Percentiles rank a stretch among this genome's conserved stretches.
Conservation (phyloP, 2,888 invertebrate genomes). For the Pristionchus fissidentatus region DNA sequence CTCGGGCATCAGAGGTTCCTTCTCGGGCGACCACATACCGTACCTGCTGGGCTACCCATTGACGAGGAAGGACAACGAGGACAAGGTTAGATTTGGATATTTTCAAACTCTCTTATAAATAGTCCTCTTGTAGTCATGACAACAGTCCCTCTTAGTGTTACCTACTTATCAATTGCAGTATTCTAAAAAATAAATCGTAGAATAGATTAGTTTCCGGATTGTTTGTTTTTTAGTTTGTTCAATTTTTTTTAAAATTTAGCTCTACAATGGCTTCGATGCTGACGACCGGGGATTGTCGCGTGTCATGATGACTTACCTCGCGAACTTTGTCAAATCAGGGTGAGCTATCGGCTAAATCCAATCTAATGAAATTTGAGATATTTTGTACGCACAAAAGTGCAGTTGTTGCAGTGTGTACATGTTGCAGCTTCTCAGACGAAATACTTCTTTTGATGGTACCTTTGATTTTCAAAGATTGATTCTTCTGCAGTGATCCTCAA, state of each 20-base stretch:
- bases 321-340: slow-evolving; percentile 75
- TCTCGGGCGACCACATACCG: slow-evolving; percentile 73
- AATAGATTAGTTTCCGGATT: slow-evolving; percentile 7
- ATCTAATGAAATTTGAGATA: too few relatives aligned
- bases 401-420: too few relatives aligned
- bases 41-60: slow-evolving; percentile 75
- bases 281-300: slow-evolving; percentile 71
- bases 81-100: slow-evolving; percentile 49
- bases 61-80: slow-evolving; percentile 58
- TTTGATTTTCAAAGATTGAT: not conserved
- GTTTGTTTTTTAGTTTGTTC: not conserved
- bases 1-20: slow-evolving; percentile 70
- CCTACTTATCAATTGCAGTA: too few relatives aligned
- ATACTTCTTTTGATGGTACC: not conserved
- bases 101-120: too few relatives aligned
- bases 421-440: too few relatives aligned
- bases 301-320: slow-evolving; percentile 74
- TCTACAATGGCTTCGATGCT: slow-evolving; percentile 66
- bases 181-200: not conserved
- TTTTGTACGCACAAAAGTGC: too few relatives aligned
- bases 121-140: too few relatives aligned
- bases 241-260: slow-evolving; percentile 47
- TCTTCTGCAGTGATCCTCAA: slow-evolving; percentile 69
- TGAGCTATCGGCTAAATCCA: slow-evolving; percentile 51
- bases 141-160: too few relatives aligned